These are phyloP conservation scores for Apoda limacodes DNA, from an alignment of 2,888 invertebrate species.

Conservation along the genomic window DNA sequence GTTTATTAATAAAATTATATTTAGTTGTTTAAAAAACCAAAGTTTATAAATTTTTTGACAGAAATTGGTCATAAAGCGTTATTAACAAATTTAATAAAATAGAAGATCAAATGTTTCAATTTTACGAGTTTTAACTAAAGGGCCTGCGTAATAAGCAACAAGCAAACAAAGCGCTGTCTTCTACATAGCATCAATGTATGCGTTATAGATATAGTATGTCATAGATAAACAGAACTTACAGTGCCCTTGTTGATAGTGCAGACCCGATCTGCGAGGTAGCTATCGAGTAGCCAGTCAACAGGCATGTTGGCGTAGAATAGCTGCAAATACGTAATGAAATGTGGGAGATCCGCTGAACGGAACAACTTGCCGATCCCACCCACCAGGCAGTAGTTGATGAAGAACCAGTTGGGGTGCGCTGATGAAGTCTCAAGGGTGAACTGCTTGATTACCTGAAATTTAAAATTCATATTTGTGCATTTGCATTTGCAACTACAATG, in stretches of 20 bases:
- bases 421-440: constrained; percentile 29
- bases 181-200: not conserved
- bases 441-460: constrained; percentile 46
- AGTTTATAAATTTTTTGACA: too few species aligned
- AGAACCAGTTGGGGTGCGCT: constrained; percentile 82
- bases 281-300: constrained; percentile 95
- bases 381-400: constrained; percentile 92
- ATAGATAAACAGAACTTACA: constrained; percentile 74
- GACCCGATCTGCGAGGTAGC: constrained; percentile 89
- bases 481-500: too few species aligned
- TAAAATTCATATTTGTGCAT: too few species aligned
- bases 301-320: constrained; percentile 97
- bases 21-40: too few species aligned
- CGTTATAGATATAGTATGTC: constrained; percentile 1
- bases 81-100: too few species aligned
- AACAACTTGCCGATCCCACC: constrained; percentile 98
- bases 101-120: too few species aligned
- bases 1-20: too few species aligned
- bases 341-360: constrained; percentile 86
- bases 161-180: not conserved
- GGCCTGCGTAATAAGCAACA: too few species aligned
- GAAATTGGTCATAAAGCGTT: too few species aligned
- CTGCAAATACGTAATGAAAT: constrained; percentile 91
- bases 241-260: constrained; percentile 83
- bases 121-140: too few species aligned